phyloP scores from a whole-genome alignment of 1,140 invertebrate genomes.

The Telenomus remus region DNA sequence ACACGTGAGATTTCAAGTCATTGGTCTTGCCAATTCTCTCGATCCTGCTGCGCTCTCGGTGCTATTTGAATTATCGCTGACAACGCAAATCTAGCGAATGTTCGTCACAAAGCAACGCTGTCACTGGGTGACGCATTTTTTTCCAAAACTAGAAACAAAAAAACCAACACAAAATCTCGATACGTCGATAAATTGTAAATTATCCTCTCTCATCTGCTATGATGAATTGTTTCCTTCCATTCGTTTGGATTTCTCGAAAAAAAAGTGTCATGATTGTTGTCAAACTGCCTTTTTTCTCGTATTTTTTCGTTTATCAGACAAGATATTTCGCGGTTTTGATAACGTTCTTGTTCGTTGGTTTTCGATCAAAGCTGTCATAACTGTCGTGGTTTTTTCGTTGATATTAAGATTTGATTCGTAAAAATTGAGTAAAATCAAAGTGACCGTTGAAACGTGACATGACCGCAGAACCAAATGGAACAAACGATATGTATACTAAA shows the following conservation, averaged over 20 bases:
- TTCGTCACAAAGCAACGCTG: not conserved
- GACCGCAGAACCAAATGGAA: constrained; percentile 11
- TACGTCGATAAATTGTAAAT: too few relatives aligned
- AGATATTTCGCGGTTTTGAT: too few relatives aligned
- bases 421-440: constrained; percentile 3
- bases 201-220: too few relatives aligned
- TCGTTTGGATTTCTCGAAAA: too few relatives aligned
- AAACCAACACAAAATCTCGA: too few relatives aligned
- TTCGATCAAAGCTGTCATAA: too few relatives aligned
- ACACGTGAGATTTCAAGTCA: constrained; percentile 48
- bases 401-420: not conserved
- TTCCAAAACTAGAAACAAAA: not conserved
- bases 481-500: constrained; percentile 24
- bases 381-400: not conserved
- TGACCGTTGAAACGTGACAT: constrained; percentile 15
- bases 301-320: too few relatives aligned
- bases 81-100: constrained; percentile 6
- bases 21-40: constrained; percentile 42
- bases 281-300: too few relatives aligned
- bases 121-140: not conserved
- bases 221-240: too few relatives aligned
- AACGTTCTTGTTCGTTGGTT: too few relatives aligned
- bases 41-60: too few relatives aligned
- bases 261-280: too few relatives aligned
- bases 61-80: constrained; percentile 39